Base-by-base conservation (phyloP, 2,888 invertebrate genomes). In the Onthophagus sagittarius region DNA sequence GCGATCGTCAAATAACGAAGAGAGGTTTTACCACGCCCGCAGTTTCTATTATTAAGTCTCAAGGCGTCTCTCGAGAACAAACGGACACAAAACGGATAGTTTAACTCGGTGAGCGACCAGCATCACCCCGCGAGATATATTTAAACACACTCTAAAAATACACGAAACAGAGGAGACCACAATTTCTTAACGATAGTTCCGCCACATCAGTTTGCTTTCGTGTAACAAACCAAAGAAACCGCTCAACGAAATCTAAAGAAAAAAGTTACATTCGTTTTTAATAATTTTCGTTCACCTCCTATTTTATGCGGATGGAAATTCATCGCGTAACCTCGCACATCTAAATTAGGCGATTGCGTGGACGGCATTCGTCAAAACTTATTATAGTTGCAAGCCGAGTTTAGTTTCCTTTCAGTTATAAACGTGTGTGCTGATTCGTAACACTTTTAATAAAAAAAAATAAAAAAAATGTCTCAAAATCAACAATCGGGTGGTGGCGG, bases 301-400 rank as follows among this genome's bases (percentile, higher is more conserved):
- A 53, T 53, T 53, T 53, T 11, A 11, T 53, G 5, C 39, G 9
- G 39, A 53, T 53, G 39, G 7, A 53, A 53, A 53, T 73, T 53
- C 67, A 65, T 73, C 67, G 72, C 77, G 77, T 75, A 81, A 80
- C 81, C 81, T 81, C 80, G 80, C 77, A 78, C 78, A 76, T 77
- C 83, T 83, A 80, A 83, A 84, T 81, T 80, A 79, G 83, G 83
- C 76, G 78, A 77, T 79, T 81, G 82, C 83, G 83, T 83, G 83
- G 82, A 82, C 79, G 81, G 74, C 72, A 78, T 80, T 78, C 78
- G 77, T 81, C 79, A 79, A 79, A 78, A 77, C 77, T 76, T 78
- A 75, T 76, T 77, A 74, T 76, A 77, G 76, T 78, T 64, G 15
- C 13, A 65, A 39, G 64, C 15, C 33, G 70, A 70, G 76, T 64